Percentiles rank a stretch among this genome's conserved stretches.
phyloP scores from a whole-genome alignment of 2,797 vertebrate genomes.

The Lates japonicus region DNA sequence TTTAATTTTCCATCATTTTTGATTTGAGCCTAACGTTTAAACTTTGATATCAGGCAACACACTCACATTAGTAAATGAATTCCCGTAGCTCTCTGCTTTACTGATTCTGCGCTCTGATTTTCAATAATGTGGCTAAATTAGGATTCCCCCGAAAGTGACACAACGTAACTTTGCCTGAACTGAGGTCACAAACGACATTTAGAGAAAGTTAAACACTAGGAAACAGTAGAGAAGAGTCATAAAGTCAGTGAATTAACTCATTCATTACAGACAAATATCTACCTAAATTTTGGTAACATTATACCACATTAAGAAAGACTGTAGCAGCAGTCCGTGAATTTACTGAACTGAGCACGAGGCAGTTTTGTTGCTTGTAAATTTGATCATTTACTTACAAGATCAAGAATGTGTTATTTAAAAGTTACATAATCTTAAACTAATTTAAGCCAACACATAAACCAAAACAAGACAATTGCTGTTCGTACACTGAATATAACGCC shows the following conservation, averaged over 20 bases:
- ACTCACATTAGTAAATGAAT: not conserved
- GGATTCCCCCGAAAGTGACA: not conserved
- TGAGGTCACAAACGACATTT: not conserved
- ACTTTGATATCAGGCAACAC: too few species aligned
- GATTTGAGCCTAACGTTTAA: too few species aligned
- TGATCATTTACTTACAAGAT: not conserved
- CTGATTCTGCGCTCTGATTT: not conserved
- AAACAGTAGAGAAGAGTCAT: not conserved
- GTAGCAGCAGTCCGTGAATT: too few species aligned
- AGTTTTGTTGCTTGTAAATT: not conserved
- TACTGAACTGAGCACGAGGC: too few species aligned
- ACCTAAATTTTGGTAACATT: too few species aligned
- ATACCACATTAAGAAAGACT: too few species aligned
- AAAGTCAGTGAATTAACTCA: not conserved
- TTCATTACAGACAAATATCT: not conserved
- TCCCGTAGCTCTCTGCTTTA: not conserved
- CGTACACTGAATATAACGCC: not conserved
- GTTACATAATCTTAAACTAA: not conserved
- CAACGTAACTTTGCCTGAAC: not conserved
- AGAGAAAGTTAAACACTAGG: not conserved
- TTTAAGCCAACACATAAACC: not conserved
- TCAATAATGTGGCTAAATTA: not conserved
- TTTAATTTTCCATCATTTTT: not conserved
- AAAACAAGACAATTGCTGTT: not conserved
- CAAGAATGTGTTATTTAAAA: not conserved